These are phyloP conservation scores for Solen grandis DNA, from an alignment of 1,140 invertebrate genomes.

Conservation along the genomic window DNA sequence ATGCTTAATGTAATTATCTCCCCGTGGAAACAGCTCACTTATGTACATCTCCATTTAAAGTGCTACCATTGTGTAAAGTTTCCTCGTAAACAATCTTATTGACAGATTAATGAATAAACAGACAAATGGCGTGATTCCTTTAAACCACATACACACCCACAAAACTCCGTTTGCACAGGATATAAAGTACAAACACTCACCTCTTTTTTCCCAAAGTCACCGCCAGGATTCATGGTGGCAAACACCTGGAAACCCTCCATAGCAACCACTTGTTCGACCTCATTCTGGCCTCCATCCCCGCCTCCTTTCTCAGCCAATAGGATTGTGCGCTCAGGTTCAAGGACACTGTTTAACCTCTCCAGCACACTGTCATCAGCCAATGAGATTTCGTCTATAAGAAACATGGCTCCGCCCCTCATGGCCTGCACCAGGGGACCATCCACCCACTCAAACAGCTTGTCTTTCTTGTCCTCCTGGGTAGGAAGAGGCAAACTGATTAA, in stretches of 20 bases:
- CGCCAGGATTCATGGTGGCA: slow-evolving; percentile 99
- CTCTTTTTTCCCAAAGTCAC: slow-evolving; percentile 99
- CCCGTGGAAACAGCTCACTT: no score
- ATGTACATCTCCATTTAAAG: no score
- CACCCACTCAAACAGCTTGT: slow-evolving; percentile 96
- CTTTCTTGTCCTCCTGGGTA: slow-evolving; percentile 61
- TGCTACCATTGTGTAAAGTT: no score
- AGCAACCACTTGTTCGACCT: slow-evolving; percentile 83
- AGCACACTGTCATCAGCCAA: slow-evolving; percentile 99
- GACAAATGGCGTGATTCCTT: no score
- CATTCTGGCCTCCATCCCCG: slow-evolving; percentile 64
- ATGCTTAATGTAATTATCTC: no score
- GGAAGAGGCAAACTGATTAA: no score
- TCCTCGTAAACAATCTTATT: no score
- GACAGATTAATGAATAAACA: no score
- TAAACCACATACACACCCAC: no score
- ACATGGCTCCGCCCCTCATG: slow-evolving; percentile 93
- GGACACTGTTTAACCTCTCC: slow-evolving; percentile 97
- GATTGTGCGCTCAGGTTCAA: slow-evolving; percentile 96
- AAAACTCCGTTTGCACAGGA: no score
- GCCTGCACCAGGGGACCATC: slow-evolving; percentile 97
- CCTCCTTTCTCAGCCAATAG: slow-evolving; percentile 92
- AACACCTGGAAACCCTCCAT: slow-evolving; percentile 92
- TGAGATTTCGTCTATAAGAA: slow-evolving; percentile 99
- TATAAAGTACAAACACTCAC: no score